Evolutionary conservation across 64 coral and sea anemone species (phyloP), one percentile per base, ranked within the genome.

Genomic region (Astreopora myriophthalma): DNA sequence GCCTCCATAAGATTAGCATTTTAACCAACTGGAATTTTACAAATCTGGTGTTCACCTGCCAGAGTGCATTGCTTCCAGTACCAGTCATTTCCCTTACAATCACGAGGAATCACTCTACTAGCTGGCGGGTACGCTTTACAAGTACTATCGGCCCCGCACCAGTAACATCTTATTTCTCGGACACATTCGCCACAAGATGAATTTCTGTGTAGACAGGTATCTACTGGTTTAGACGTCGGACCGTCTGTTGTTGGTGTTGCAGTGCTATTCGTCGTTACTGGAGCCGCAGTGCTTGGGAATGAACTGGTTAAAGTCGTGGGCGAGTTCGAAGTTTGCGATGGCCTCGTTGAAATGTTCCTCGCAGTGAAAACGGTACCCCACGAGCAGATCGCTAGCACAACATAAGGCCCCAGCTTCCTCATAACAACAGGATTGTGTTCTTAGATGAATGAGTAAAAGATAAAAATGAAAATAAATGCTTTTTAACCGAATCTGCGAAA

Each of bases 11-110:
- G n/a, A n/a, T n/a, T n/a, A n/a, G n/a, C n/a, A n/a, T n/a, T n/a
- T n/a, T n/a, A n/a, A n/a, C n/a, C n/a, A n/a, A n/a, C n/a, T n/a
- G n/a, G n/a, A n/a, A n/a, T n/a, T 69, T 72, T 46, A 10, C 8
- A 31, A 11, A 27, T 72, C 0, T 17, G 9, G 1, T 29, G 1
- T 19, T 73, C 90, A 96, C 95, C 95, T 90, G 95, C 60, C 60
- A 35, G 64, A 40, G 91, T 8, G 35, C 95, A 96, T 29, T 96
- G 95, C 44, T 94, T 93, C 91, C 86, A 90, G 40, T 39, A 96
- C 95, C 95, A 96, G 26, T 93, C 80, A 51, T 96, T 96, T 1
- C 67, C 91, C 6, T 94, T 71, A 48, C 95, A 96, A 6, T 87
- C 81, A 0, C 28, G 65, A 34, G 95, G 95, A 4, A 94, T 86